Conservation (phyloP, 2,888 invertebrate species). For the Tenthredo notha region DNA sequence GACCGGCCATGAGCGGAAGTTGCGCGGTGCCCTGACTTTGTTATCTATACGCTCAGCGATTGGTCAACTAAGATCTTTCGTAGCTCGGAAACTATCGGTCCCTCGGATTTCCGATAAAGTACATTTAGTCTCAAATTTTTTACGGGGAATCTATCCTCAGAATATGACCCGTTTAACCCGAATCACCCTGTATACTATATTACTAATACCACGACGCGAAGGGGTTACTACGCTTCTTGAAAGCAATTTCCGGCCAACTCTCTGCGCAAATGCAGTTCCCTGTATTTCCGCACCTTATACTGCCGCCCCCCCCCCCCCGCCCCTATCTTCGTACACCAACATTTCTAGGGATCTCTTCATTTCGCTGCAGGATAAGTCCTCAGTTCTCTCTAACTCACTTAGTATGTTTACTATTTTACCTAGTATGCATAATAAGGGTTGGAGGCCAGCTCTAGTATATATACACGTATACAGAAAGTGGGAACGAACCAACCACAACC, state of each 20-base stretch:
- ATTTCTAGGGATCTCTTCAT: background rate
- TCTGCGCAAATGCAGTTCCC: constrained; percentile 27
- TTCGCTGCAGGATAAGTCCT: background rate
- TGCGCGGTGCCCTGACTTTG: too few species aligned
- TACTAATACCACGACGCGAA: background rate
- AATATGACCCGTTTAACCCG: too few species aligned
- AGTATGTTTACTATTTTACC: background rate
- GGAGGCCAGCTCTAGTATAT: background rate
- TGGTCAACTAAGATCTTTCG: too few species aligned
- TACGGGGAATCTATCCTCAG: too few species aligned
- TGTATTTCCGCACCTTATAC: constrained; percentile 12
- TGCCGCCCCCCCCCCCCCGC: background rate
- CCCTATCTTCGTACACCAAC: background rate
- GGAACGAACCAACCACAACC: background rate
- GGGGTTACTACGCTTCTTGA: constrained; percentile 13
- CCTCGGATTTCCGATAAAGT: too few species aligned
- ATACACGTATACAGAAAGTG: background rate
- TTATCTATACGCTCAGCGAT: too few species aligned
- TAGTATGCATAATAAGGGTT: background rate
- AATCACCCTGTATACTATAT: too few species aligned
- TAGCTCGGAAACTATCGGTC: too few species aligned
- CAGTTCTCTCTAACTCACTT: background rate
- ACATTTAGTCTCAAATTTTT: too few species aligned
- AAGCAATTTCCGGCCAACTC: constrained; percentile 44
- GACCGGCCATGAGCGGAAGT: too few species aligned